Evolutionary conservation across 2,113 vertebrate species (phyloP).

Genomic region (Trichomycterus rosablanca): DNA sequence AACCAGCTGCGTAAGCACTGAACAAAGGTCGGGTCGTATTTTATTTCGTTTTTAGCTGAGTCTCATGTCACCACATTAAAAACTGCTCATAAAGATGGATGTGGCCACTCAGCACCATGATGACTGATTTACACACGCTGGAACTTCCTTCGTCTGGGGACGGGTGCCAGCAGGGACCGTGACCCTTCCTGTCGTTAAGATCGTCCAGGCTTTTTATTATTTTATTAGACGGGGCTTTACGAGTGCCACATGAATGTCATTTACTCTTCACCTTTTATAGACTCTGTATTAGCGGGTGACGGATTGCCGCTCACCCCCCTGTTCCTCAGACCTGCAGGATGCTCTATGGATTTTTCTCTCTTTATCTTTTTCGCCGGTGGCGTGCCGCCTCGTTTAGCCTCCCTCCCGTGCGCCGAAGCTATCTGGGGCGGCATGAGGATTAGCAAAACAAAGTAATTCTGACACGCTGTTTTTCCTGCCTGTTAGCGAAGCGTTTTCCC

Average conservation of each 20-base stretch:
- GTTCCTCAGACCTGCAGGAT: constrained; percentile 4
- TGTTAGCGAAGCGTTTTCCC: too few relatives aligned
- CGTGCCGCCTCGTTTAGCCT: not conserved
- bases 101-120: constrained; percentile 7
- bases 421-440: not conserved
- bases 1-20: constrained; percentile 3
- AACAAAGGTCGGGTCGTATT: too few relatives aligned
- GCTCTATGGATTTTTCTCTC: constrained; percentile 27
- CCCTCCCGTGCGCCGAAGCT: not conserved
- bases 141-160: constrained; percentile 18
- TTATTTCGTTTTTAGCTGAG: constrained; percentile 29
- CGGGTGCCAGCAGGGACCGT: not conserved
- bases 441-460: constrained; percentile 27
- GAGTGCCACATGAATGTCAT: constrained; percentile 35
- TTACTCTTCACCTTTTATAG: constrained; percentile 22
- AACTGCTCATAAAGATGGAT: constrained; percentile 9
- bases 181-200: constrained; percentile 25
- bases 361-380: constrained; percentile 23
- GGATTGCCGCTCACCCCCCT: constrained; percentile 16
- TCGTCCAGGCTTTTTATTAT: constrained; percentile 36
- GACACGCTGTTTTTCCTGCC: constrained; percentile 8
- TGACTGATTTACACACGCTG: constrained; percentile 37
- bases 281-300: constrained; percentile 10
- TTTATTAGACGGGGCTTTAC: constrained; percentile 41
- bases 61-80: constrained; percentile 20